phyloP scores from a whole-genome alignment of 2,113 vertebrate genomes.

The Otolemur garnettii region DNA sequence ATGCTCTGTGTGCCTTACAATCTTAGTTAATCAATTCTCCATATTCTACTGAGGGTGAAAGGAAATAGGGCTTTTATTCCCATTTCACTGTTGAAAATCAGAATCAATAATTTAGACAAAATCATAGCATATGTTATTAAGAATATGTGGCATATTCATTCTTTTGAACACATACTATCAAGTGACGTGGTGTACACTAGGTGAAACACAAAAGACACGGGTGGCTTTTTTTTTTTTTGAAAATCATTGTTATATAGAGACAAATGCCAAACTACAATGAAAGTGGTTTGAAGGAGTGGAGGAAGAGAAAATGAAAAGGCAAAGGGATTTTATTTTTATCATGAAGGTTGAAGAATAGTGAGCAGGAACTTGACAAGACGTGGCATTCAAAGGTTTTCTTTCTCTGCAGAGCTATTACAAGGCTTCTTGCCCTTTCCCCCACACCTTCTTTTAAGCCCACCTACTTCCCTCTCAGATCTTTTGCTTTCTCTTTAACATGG shows the following conservation, averaged over 20 bases:
- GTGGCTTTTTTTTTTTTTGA: slow-evolving; percentile 18
- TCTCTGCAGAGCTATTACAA: slow-evolving; percentile 25
- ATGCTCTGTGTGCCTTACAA: neutral
- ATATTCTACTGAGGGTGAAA: neutral
- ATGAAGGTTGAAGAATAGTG: slow-evolving; percentile 20
- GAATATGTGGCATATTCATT: neutral
- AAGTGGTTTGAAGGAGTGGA: neutral
- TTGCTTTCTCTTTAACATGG: slow-evolving; percentile 14
- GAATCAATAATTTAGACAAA: slow-evolving; percentile 45
- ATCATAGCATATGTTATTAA: neutral
- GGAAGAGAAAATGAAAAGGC: neutral
- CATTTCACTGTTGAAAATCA: slow-evolving; percentile 3
- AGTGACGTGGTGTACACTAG: neutral
- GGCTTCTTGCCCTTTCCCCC: neutral
- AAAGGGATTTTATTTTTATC: slow-evolving; percentile 42
- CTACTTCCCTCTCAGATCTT: neutral
- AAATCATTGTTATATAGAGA: slow-evolving; percentile 17
- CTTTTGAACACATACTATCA: slow-evolving; percentile 33
- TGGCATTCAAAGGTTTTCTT: slow-evolving; percentile 58
- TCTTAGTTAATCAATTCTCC: neutral
- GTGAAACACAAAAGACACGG: neutral
- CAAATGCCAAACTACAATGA: neutral
- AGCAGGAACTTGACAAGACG: slow-evolving; percentile 50
- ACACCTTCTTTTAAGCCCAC: neutral
- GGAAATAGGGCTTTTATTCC: slow-evolving; percentile 5